Evolutionary conservation across 2,797 vertebrate genomes (phyloP).

Genomic region (Scleropages formosus): DNA sequence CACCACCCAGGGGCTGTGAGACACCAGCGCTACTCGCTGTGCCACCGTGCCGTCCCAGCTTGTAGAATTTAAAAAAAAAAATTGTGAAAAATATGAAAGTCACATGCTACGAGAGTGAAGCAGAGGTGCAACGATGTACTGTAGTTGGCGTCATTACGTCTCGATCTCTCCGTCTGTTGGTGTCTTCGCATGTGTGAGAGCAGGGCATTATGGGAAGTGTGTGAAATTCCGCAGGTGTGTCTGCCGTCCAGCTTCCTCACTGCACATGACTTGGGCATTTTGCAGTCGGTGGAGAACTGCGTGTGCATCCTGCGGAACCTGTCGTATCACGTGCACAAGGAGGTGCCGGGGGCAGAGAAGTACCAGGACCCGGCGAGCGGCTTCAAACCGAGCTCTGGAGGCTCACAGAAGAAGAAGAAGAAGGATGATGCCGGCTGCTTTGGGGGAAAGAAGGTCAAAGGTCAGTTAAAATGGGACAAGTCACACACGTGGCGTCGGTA

Average conservation of each 20-base stretch:
- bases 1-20: too few relatives aligned
- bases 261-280: neutral
- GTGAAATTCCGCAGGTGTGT: too few relatives aligned
- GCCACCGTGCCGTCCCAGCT: too few relatives aligned
- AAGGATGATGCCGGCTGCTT: conserved; percentile 96
- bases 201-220: too few relatives aligned
- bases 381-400: conserved; percentile 68
- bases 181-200: too few relatives aligned
- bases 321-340: conserved; percentile 97
- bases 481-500: neutral
- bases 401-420: conserved; percentile 90
- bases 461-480: conserved; percentile 56
- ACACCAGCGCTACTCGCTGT: too few relatives aligned
- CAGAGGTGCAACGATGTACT: too few relatives aligned
- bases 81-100: too few relatives aligned
- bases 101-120: too few relatives aligned
- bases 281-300: conserved; percentile 95
- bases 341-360: conserved; percentile 92
- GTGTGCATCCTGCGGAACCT: conserved; percentile 98
- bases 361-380: conserved; percentile 78
- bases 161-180: too few relatives aligned
- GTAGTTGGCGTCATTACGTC: too few relatives aligned
- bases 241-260: neutral
- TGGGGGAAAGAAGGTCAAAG: conserved; percentile 96
- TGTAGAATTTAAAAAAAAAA: too few relatives aligned